These are phyloP conservation scores for Chelonoidis abingdonii DNA, from an alignment of 2,113 vertebrate species.

Conservation along the genomic window DNA sequence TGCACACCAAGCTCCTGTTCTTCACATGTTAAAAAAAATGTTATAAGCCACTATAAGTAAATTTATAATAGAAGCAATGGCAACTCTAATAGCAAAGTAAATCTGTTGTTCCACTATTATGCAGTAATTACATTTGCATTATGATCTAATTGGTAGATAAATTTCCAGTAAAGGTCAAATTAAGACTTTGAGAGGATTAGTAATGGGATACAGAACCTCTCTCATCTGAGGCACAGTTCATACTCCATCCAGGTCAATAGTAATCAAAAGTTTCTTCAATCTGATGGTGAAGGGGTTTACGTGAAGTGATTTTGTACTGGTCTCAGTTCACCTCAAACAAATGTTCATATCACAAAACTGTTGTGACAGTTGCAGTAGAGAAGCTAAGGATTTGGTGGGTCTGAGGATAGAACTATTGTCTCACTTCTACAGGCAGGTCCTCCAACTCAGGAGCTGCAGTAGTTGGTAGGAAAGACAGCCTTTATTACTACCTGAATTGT, in stretches of 20 bases:
- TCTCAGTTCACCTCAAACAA: neutral
- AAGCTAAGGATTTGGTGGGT: neutral
- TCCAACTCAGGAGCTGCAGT: neutral
- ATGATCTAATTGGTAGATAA: neutral
- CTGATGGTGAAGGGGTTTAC: neutral
- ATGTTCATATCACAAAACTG: neutral
- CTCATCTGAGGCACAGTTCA: neutral
- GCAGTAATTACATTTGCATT: neutral
- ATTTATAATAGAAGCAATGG: neutral
- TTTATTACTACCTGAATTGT: neutral
- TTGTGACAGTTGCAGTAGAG: neutral
- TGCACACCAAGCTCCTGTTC: neutral
- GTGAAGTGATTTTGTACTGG: neutral
- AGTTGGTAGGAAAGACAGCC: neutral
- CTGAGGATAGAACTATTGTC: neutral
- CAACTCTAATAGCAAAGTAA: accelerated
- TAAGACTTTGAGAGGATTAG: neutral
- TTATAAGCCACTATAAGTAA: accelerated
- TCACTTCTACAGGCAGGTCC: neutral
- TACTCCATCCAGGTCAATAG: neutral
- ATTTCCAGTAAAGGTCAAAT: neutral
- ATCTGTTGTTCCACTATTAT: neutral
- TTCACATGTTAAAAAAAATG: accelerated
- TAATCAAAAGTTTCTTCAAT: neutral
- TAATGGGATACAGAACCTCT: neutral